Base-by-base conservation (phyloP, 2,797 vertebrate genomes). In the Morelia viridis region DNA sequence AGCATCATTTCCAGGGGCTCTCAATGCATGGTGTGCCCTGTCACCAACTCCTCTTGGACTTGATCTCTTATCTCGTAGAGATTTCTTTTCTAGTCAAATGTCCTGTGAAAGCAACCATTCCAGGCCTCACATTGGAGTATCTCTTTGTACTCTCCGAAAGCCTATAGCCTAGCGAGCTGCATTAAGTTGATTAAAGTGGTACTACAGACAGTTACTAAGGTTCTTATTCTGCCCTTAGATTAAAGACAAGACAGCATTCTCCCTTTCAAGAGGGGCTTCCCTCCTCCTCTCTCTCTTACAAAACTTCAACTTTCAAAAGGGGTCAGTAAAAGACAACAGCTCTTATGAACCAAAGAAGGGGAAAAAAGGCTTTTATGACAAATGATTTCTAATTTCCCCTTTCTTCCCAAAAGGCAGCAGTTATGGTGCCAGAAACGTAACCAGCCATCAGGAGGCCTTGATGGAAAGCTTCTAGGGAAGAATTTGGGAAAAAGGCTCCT, bases 151-250 rank as follows among this genome's bases (percentile, higher is more conserved):
- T 97, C 94, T 94, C 95, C 97, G 95, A 97, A 97, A 98, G 97
- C 97, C 97, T 97, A 96, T 95, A 97, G 98, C 98, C 97, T 97
- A 97, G 97, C 97, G 97, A 96, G 97, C 98, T 98, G 98, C 98
- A 99, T 99, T 99, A 99, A 98, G 98, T 98, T 99, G 99, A 99
- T 99, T 99, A 99, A 99, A 99, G 99, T 98, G 98, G 97, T 96
- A 96, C 96, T 96, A 95, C 89, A 95, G 96, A 98, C 97, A 96
- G 97, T 98, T 98, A 96, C 97, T 94, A 98, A 97, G 97, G 98
- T 98, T 98, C 98, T 98, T 97, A 98, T 97, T 97, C 97, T 97
- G 96, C 97, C 97, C 97, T 98, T 95, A 99, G 99, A 99, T 99
- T 99, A 99, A 99, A 99, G 99, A 98, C 97, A 93, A 96, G 96